Base-by-base conservation (phyloP, 2,797 vertebrate species). In the Podarcis siculus region DNA sequence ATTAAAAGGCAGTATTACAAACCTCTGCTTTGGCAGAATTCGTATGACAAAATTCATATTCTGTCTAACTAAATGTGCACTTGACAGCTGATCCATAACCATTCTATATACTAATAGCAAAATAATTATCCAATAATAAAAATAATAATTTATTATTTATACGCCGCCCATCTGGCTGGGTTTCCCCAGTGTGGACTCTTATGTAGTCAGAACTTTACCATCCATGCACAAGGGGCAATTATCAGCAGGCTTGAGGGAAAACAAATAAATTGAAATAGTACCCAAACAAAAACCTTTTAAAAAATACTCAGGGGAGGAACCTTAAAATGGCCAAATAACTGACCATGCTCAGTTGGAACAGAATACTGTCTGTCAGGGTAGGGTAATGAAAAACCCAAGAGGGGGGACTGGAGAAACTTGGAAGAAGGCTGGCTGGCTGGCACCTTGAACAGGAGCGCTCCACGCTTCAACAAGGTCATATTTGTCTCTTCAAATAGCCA, bases 11-110 rank as follows among this genome's bases (percentile, higher is more conserved):
- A 73, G n/a, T 73, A 39, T 76, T 75, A 39, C 49, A 85, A 76
- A 76, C 49, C 42, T 82, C 64, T 69, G 27, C 80, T 82, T 30
- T 35, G 42, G 27, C 83, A 85, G 58, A 66, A 85, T 85, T 66
- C 35, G 25, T 23, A 76, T 13, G n/a, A 15, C 83, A 85, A 37
- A 66, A 76, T 77, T 76, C 72, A 66, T n/a, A 76, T 66, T 66
- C 27, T 13, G 23, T 42, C 69, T n/a, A 45, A 66, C 32, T 77
- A 66, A 77, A 78, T 45, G 13, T 32, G 32, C 39, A 66, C 39
- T 19, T 76, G 58, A 39, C 30, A 17, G 27, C 9, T 85, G 27
- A 77, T 66, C 30, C 58, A 67, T 5, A 19, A 23, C 73, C 35
- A 76, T 67, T 2, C 55, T 80, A 23, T 42, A 21, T 23, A 76